These are phyloP conservation scores for Heliconius hermathena DNA, from an alignment of 1,140 invertebrate genomes.

Conservation along the genomic window DNA sequence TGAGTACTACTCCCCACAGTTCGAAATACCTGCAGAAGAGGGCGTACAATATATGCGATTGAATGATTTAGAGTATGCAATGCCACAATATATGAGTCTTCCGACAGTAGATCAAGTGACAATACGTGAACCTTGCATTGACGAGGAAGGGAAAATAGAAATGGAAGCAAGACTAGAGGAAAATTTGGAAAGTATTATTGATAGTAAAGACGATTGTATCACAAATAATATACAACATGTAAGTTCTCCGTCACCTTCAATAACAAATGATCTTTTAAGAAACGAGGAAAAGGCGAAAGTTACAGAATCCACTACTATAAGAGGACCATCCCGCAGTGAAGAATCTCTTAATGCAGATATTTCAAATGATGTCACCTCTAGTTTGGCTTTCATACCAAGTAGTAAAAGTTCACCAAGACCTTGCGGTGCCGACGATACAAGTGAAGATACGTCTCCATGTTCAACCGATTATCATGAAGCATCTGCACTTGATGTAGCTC, in stretches of 20 bases:
- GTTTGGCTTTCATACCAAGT: constrained; percentile 73
- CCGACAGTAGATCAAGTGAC: constrained; percentile 56
- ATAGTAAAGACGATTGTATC: not conserved
- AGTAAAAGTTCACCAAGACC: constrained; percentile 68
- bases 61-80: constrained; percentile 66
- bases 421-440: constrained; percentile 63
- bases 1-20: constrained; percentile 68
- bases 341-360: constrained; percentile 73
- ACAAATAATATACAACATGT: not conserved
- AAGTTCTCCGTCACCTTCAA: constrained; percentile 15
- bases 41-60: constrained; percentile 72
- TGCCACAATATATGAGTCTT: constrained; percentile 72
- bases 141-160: constrained; percentile 35
- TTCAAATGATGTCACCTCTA: constrained; percentile 73
- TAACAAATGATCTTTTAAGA: constrained; percentile 21
- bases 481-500: constrained; percentile 71
- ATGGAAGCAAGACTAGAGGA: constrained; percentile 10
- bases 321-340: constrained; percentile 62
- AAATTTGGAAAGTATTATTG: constrained; percentile 8
- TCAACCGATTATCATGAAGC: constrained; percentile 77
- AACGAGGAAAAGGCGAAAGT: constrained; percentile 49
- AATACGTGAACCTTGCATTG: constrained; percentile 41
- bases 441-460: constrained; percentile 73
- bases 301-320: constrained; percentile 49
- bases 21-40: constrained; percentile 59